These are phyloP conservation scores for Melipona beecheii DNA, from an alignment of 2,888 invertebrate genomes.

Conservation along the genomic window DNA sequence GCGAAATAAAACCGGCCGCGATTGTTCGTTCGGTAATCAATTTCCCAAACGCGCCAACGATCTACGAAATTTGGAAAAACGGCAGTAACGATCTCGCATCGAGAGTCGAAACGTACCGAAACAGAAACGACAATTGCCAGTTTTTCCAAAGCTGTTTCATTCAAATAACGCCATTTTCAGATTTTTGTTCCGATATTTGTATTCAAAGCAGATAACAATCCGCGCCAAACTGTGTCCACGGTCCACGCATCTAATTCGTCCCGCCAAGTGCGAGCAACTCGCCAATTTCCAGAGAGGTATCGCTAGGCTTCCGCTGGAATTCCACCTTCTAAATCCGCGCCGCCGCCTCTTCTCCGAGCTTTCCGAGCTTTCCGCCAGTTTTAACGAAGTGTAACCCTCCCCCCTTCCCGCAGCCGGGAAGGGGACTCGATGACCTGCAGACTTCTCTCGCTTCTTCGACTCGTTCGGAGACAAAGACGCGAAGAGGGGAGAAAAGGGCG, in stretches of 20 bases:
- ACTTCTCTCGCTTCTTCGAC: slow-evolving; percentile 5
- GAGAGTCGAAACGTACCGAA: too few relatives aligned
- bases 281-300: slow-evolving; percentile 17
- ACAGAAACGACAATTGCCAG: too few relatives aligned
- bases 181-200: too few relatives aligned
- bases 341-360: slow-evolving; percentile 10
- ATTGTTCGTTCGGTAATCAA: slow-evolving; percentile 7
- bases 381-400: slow-evolving; percentile 58
- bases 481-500: slow-evolving; percentile 3
- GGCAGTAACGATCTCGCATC: too few relatives aligned
- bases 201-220: not conserved
- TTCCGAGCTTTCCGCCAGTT: slow-evolving; percentile 38
- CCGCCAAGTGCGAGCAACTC: slow-evolving; percentile 10
- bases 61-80: too few relatives aligned
- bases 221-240: not conserved
- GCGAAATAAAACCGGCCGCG: not conserved
- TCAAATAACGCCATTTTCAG: too few relatives aligned
- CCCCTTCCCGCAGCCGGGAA: slow-evolving; percentile 13
- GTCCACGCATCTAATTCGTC: too few relatives aligned
- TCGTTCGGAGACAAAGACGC: slow-evolving; percentile 12
- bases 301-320: not conserved
- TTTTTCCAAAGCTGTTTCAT: too few relatives aligned
- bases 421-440: slow-evolving; percentile 51
- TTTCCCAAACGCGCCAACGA: not conserved
- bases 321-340: slow-evolving; percentile 25